phyloP scores from a whole-genome alignment of 2,888 invertebrate genomes.

The Orchesella flavescens region DNA sequence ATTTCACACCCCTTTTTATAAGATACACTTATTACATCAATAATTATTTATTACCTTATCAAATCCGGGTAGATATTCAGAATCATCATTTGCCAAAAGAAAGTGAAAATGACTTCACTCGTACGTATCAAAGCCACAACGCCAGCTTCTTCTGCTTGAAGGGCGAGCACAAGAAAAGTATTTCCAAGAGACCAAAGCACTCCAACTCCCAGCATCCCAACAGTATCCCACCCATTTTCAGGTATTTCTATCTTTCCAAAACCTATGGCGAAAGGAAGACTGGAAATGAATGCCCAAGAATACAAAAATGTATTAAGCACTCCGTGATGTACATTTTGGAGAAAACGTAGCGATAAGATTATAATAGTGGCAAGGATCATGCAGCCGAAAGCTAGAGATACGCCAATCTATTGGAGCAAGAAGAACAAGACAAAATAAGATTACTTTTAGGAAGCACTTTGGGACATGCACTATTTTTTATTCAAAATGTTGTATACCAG shows the following conservation, averaged over 20 bases:
- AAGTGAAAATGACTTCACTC: constrained; percentile 92
- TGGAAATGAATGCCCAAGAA: constrained; percentile 34
- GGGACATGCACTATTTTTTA: too few relatives aligned
- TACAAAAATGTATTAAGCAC: constrained; percentile 56
- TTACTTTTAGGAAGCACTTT: too few relatives aligned
- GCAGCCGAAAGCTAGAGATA: constrained; percentile 39
- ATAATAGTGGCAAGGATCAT: constrained; percentile 51
- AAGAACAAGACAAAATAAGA: too few relatives aligned
- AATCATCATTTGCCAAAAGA: constrained; percentile 83
- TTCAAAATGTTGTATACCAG: too few relatives aligned
- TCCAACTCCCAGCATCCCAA: constrained; percentile 52
- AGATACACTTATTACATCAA: neutral
- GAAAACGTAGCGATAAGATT: constrained; percentile 48
- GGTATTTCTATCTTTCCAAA: constrained; percentile 31
- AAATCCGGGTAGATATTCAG: constrained; percentile 59
- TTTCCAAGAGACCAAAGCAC: constrained; percentile 78
- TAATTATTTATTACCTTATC: constrained; percentile 49
- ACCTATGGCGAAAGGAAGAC: constrained; percentile 27
- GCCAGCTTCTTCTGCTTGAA: constrained; percentile 92
- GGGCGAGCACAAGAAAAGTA: constrained; percentile 85
- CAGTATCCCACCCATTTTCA: constrained; percentile 27
- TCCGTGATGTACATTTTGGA: constrained; percentile 59
- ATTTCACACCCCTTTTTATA: neutral
- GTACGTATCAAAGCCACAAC: constrained; percentile 92
- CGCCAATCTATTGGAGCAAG: constrained; percentile 35